Evolutionary conservation across 2,113 vertebrate genomes (phyloP).

Genomic region (Pogonocichla stellata): DNA sequence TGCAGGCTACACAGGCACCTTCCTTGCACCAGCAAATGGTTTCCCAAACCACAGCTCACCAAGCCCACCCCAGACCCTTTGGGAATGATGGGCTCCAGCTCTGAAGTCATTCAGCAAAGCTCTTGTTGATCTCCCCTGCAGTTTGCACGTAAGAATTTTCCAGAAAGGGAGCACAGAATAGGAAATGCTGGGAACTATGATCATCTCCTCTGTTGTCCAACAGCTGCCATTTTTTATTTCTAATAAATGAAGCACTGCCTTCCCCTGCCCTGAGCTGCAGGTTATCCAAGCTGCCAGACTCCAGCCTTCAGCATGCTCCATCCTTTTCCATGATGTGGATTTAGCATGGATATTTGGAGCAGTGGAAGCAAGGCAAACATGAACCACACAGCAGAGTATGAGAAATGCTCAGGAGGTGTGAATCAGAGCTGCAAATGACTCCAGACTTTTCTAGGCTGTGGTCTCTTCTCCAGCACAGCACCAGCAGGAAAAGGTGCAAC

Average conservation of each 20-base stretch:
- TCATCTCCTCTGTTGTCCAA: background rate
- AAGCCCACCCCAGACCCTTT: background rate
- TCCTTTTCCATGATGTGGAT: background rate
- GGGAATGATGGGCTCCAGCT: background rate
- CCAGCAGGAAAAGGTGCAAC: background rate
- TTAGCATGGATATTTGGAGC: background rate
- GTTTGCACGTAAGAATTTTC: background rate
- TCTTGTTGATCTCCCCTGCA: background rate
- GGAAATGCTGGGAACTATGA: background rate
- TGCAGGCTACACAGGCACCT: background rate
- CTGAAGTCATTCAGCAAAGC: background rate
- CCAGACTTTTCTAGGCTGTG: background rate
- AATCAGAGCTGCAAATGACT: background rate
- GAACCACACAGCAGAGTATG: background rate
- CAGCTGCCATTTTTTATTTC: background rate
- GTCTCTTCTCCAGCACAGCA: background rate
- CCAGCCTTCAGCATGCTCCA: background rate
- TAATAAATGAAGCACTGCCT: background rate
- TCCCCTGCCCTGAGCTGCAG: background rate
- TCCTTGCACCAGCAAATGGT: background rate
- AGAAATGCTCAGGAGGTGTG: background rate
- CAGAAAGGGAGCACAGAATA: background rate
- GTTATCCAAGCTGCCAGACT: background rate
- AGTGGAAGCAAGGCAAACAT: background rate
- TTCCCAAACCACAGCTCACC: background rate